Evolutionary conservation across 2,888 invertebrate genomes (phyloP).

Genomic region (Erebia ligea): DNA sequence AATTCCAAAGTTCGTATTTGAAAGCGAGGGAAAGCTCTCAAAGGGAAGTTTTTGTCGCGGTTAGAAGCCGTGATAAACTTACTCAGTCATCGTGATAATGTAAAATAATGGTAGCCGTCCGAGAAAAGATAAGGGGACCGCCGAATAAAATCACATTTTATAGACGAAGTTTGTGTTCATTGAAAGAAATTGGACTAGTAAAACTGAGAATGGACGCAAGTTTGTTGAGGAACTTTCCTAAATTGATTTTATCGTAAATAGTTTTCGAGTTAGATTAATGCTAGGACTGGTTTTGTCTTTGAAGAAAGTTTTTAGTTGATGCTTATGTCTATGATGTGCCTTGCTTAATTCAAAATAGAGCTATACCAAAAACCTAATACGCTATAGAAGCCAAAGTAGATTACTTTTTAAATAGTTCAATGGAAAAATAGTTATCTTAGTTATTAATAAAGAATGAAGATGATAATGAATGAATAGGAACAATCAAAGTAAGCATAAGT

Average conservation of each 20-base stretch:
- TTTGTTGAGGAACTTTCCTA: constrained; percentile 54
- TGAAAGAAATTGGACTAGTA: constrained; percentile 62
- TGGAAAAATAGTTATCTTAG: too few relatives aligned
- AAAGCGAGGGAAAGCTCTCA: constrained; percentile 40
- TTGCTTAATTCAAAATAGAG: too few relatives aligned
- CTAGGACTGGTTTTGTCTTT: constrained; percentile 8
- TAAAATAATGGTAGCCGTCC: constrained; percentile 70
- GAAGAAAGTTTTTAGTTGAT: not conserved
- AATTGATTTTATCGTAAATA: constrained; percentile 64
- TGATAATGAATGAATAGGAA: too few relatives aligned
- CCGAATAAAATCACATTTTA: constrained; percentile 68
- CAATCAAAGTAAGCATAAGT: too few relatives aligned
- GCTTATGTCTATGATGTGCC: too few relatives aligned
- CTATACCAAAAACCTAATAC: too few relatives aligned
- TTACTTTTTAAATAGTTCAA: not conserved
- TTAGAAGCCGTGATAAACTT: constrained; percentile 59
- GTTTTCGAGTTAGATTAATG: constrained; percentile 56
- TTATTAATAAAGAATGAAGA: too few relatives aligned
- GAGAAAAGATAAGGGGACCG: constrained; percentile 62
- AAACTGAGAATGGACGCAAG: constrained; percentile 53
- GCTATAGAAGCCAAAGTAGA: not conserved
- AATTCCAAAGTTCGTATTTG: constrained; percentile 42
- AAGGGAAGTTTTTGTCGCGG: constrained; percentile 46
- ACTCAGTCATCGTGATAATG: constrained; percentile 69
- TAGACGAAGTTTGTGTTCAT: constrained; percentile 65